Conservation (phyloP, 64 coral and sea anemone genomes). For the Montipora capricornis region DNA sequence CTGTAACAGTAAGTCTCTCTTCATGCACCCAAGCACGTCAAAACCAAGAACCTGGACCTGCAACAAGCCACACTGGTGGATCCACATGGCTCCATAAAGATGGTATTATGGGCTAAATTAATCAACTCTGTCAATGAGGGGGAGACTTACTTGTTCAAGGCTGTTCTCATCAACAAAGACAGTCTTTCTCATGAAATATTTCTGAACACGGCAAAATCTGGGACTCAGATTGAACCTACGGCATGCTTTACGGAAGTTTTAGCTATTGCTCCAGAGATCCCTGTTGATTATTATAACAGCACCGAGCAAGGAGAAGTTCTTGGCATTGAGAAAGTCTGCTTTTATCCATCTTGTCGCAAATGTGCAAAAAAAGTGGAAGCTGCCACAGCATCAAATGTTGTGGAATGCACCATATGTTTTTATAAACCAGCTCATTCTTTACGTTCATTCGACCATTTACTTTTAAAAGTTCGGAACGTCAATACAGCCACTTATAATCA, state of each 20-base stretch:
- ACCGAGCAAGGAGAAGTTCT: slow-evolving; percentile 31
- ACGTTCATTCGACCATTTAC: too few relatives aligned
- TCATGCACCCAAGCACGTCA: not conserved
- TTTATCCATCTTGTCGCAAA: slow-evolving; percentile 47
- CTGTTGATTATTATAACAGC: slow-evolving; percentile 13
- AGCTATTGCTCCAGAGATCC: not conserved
- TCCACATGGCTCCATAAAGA: slow-evolving; percentile 36
- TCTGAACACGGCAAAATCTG: slow-evolving; percentile 48
- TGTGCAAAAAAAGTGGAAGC: slow-evolving; percentile 51
- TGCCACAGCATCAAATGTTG: too few relatives aligned
- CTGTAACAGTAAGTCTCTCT: slow-evolving; percentile 16
- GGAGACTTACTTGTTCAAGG: slow-evolving; percentile 40
- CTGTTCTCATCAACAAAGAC: slow-evolving; percentile 34
- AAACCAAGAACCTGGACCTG: slow-evolving; percentile 21
- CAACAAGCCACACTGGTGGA: slow-evolving; percentile 40
- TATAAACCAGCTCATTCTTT: too few relatives aligned
- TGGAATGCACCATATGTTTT: too few relatives aligned
- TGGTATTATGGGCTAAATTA: slow-evolving; percentile 55
- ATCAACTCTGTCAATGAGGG: slow-evolving; percentile 33
- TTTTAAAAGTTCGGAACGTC: too few relatives aligned
- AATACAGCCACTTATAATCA: too few relatives aligned
- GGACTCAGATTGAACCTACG: slow-evolving; percentile 35
- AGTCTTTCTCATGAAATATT: slow-evolving; percentile 42
- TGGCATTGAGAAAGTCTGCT: slow-evolving; percentile 41
- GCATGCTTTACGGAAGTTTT: slow-evolving; percentile 46